Evolutionary conservation across 2,113 vertebrate genomes (phyloP).

Genomic region (Eulacestoma nigropectus): DNA sequence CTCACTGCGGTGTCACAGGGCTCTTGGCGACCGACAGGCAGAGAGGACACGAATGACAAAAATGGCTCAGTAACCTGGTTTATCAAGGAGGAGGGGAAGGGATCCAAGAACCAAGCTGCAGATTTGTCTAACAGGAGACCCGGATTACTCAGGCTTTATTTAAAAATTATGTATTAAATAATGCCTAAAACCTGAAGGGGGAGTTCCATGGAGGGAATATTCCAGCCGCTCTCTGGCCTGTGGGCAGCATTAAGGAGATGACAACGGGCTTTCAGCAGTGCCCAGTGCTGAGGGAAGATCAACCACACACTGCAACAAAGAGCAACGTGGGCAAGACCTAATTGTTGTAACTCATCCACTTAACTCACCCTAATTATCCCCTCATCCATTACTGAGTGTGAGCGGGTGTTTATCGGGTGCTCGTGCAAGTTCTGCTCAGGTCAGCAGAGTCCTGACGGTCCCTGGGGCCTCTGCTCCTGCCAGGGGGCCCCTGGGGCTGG

Average conservation of each 20-base stretch:
- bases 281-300: background rate
- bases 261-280: background rate
- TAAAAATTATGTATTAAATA: background rate
- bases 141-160: background rate
- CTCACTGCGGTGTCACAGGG: background rate
- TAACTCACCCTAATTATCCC: conserved; percentile 1
- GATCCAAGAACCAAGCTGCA: background rate
- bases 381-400: background rate
- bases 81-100: background rate
- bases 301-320: background rate
- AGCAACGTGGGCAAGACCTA: background rate
- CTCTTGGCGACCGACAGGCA: background rate
- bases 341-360: background rate
- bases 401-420: background rate
- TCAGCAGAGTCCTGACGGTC: background rate
- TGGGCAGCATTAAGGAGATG: background rate
- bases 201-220: background rate
- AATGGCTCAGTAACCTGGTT: background rate
- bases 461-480: background rate
- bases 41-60: background rate
- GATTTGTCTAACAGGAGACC: background rate
- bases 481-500: background rate
- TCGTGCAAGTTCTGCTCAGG: background rate
- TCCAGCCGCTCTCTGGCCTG: background rate
- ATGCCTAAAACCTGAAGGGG: background rate